Conservation (phyloP, 2,888 invertebrate species). For the Dendrolimus pini region DNA sequence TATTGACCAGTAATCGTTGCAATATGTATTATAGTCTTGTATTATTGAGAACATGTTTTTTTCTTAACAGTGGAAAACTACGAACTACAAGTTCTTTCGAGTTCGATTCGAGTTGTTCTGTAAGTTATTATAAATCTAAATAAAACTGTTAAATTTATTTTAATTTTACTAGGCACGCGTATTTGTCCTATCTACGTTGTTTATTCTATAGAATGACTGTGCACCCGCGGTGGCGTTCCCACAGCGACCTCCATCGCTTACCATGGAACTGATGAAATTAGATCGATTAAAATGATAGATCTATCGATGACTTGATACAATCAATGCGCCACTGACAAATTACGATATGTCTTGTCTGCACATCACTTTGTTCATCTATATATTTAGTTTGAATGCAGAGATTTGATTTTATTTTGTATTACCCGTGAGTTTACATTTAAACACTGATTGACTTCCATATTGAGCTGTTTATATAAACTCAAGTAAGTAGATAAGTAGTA, state of each 20-base stretch:
- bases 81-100: no score
- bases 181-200: slow-evolving; percentile 5
- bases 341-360: slow-evolving; percentile 55
- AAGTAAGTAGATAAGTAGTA: no score
- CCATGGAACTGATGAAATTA: slow-evolving; percentile 69
- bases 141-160: no score
- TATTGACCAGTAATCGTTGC: no score
- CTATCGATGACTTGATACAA: slow-evolving; percentile 59
- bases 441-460: not conserved
- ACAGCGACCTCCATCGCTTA: slow-evolving; percentile 66
- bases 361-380: slow-evolving; percentile 23
- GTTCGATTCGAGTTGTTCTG: no score
- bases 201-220: slow-evolving; percentile 58
- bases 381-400: slow-evolving; percentile 22
- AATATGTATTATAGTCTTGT: no score
- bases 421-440: not conserved
- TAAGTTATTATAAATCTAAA: no score
- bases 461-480: no score
- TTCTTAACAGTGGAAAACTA: no score
- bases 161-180: not conserved
- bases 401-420: slow-evolving; percentile 10
- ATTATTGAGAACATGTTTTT: no score
- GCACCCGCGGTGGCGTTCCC: slow-evolving; percentile 69
- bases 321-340: slow-evolving; percentile 68
- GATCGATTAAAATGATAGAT: slow-evolving; percentile 74